Evolutionary conservation across 64 coral and sea anemone species (phyloP).

Genomic region (Montipora efflorescens): DNA sequence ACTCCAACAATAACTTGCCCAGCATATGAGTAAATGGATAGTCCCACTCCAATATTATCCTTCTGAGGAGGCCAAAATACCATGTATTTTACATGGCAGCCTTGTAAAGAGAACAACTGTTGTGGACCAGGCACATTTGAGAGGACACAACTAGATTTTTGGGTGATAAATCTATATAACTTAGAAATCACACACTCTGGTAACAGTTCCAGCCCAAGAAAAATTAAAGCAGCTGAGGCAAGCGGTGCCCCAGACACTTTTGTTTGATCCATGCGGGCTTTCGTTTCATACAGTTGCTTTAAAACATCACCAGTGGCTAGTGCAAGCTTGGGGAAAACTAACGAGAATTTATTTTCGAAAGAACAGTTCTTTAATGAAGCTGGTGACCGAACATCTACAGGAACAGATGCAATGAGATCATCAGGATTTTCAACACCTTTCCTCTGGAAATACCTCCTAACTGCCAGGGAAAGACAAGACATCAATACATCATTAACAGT

Average conservation of each 20-base stretch:
- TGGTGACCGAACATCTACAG: constrained; percentile 85
- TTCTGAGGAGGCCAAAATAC: constrained; percentile 92
- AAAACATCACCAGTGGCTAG: constrained; percentile 48
- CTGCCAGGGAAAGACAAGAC: constrained; percentile 77
- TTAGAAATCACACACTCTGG: constrained; percentile 75
- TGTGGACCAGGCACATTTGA: constrained; percentile 97
- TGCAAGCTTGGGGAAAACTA: constrained; percentile 83
- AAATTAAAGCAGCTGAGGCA: constrained; percentile 57
- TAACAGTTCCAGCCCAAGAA: constrained; percentile 62
- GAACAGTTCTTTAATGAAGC: constrained; percentile 4
- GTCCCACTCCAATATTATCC: constrained; percentile 76
- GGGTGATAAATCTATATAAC: constrained; percentile 19
- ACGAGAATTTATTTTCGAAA: constrained; percentile 88
- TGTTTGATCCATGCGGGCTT: constrained; percentile 75
- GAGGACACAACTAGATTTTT: constrained; percentile 82
- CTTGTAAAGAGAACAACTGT: constrained; percentile 38
- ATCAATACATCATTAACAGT: constrained; percentile 96
- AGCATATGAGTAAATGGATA: constrained; percentile 84
- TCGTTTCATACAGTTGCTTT: constrained; percentile 74
- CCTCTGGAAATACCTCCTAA: constrained; percentile 83
- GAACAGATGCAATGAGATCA: constrained; percentile 79
- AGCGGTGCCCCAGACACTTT: constrained; percentile 89
- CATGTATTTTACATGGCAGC: constrained; percentile 45
- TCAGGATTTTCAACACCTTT: constrained; percentile 69
- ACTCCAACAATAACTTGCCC: constrained; percentile 82